Percentiles rank a stretch among this genome's conserved stretches.
phyloP scores from a whole-genome alignment of 2,888 invertebrate genomes.

The Macroteleia sp. region DNA sequence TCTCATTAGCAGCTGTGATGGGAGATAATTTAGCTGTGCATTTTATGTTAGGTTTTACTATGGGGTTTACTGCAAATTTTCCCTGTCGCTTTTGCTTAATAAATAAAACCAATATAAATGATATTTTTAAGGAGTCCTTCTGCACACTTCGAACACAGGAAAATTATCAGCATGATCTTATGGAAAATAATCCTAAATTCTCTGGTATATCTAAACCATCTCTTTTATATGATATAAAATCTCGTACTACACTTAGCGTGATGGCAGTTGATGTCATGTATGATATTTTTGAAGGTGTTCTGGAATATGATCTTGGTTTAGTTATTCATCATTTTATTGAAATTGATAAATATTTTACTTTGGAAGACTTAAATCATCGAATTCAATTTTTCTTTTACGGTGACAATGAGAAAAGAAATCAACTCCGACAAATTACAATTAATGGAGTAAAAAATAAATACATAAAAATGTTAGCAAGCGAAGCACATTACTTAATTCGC shows the following conservation, averaged over 20 bases:
- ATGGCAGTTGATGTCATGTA: conserved; percentile 35
- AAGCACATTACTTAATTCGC: conserved; percentile 17
- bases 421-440: conserved; percentile 8
- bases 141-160: neutral
- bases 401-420: too few relatives aligned
- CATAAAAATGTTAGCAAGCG: conserved; percentile 23
- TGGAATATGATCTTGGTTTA: neutral
- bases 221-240: conserved; percentile 1
- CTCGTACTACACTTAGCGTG: neutral
- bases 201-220: conserved; percentile 29
- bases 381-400: too few relatives aligned
- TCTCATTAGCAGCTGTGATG: conserved; percentile 24
- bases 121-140: neutral
- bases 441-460: conserved; percentile 20
- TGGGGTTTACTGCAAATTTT: neutral
- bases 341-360: neutral
- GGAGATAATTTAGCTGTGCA: conserved; percentile 40
- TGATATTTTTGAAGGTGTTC: conserved; percentile 52
- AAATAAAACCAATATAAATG: neutral
- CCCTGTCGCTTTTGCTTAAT: neutral
- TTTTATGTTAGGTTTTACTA: conserved; percentile 10
- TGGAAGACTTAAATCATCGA: too few relatives aligned
- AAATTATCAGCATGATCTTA: neutral
- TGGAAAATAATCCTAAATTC: neutral
- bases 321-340: neutral